phyloP scores from a whole-genome alignment of 2,113 vertebrate genomes.

The Pelusios castaneus region DNA sequence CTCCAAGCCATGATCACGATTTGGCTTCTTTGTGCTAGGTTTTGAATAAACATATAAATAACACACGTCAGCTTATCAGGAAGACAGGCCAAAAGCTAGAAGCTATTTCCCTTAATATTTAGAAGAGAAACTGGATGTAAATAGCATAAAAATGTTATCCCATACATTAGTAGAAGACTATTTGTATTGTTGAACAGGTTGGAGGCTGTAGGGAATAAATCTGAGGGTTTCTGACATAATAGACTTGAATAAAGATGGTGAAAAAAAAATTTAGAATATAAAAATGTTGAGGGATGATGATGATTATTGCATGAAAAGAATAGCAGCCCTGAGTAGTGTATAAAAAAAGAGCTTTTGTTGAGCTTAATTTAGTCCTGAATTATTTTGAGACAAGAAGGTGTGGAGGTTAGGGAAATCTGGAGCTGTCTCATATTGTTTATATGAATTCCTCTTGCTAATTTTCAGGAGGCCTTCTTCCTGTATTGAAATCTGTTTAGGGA shows the following conservation, averaged over 20 bases:
- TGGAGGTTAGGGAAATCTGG: not conserved
- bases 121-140: too few species aligned
- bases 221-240: not conserved
- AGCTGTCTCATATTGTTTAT: not conserved
- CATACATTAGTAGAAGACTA: not conserved
- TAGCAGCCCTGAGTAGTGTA: not conserved
- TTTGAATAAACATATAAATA: not conserved
- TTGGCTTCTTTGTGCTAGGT: rapidly evolving
- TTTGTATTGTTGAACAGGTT: not conserved
- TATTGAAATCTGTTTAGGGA: not conserved
- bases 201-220: not conserved
- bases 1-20: not conserved
- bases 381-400: not conserved
- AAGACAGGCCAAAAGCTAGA: too few species aligned
- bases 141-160: not conserved
- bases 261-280: not conserved
- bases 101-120: too few species aligned
- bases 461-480: not conserved
- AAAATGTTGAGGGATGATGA: not conserved
- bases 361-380: not conserved
- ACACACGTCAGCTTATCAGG: not conserved
- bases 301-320: not conserved
- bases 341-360: not conserved
- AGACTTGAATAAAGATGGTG: not conserved
- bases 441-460: not conserved